Percentiles rank a stretch among this genome's conserved stretches.
Conservation (phyloP, 2,888 invertebrate species). For the Acanthosepion esculentum region DNA sequence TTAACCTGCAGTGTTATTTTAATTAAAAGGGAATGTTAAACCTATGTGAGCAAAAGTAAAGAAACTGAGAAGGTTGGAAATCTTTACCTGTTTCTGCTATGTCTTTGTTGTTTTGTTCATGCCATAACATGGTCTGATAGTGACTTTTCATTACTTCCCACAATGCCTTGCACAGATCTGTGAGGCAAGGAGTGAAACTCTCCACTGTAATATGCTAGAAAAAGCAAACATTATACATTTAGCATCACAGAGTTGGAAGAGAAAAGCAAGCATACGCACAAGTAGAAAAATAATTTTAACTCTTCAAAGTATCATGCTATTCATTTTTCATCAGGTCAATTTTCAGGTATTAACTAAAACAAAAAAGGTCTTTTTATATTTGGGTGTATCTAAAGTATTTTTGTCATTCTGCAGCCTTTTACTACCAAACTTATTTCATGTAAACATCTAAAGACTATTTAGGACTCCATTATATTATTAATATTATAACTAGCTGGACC, state of each 20-base stretch:
- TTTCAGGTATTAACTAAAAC: too few relatives aligned
- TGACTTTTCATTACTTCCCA: constrained; percentile 88
- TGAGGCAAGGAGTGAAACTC: constrained; percentile 84
- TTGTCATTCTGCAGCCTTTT: too few relatives aligned
- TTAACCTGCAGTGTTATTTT: too few relatives aligned
- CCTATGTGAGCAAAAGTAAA: too few relatives aligned
- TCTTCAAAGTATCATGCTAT: not conserved
- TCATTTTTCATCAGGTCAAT: too few relatives aligned
- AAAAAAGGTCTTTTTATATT: too few relatives aligned
- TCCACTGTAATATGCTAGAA: constrained; percentile 77
- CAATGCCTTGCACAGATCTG: constrained; percentile 89
- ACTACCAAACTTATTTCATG: too few relatives aligned
- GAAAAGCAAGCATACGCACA: not conserved
- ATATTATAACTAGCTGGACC: too few relatives aligned
- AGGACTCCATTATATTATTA: too few relatives aligned
- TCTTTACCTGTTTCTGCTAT: constrained; percentile 52
- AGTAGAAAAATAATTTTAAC: not conserved
- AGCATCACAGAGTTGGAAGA: not conserved
- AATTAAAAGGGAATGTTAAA: too few relatives aligned
- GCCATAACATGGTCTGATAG: constrained; percentile 86
- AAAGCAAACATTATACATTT: constrained; percentile 13
- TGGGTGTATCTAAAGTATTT: too few relatives aligned
- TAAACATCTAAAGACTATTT: too few relatives aligned
- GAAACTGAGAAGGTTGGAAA: not conserved
- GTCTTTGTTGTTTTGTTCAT: constrained; percentile 75